Conservation (phyloP, 2,888 invertebrate genomes). For the Lamellibrachia columna region DNA sequence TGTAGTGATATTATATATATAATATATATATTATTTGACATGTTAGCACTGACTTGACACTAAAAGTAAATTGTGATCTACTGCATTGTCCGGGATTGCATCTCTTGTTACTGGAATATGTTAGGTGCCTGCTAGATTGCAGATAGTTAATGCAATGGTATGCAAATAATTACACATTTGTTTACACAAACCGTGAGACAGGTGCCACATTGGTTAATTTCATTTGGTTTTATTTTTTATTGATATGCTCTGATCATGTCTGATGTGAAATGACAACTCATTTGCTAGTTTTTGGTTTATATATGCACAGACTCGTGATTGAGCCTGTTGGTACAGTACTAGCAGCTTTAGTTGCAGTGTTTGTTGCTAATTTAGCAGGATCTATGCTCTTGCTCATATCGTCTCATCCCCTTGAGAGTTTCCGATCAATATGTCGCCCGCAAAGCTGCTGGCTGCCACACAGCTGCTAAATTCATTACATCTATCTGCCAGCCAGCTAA, state of each 20-base stretch:
- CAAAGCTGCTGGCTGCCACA: slow-evolving; percentile 16
- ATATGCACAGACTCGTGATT: not conserved
- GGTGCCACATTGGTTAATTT: not conserved
- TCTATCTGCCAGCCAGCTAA: not conserved
- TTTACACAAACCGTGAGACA: not conserved
- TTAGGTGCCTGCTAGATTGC: not conserved
- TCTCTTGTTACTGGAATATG: not conserved
- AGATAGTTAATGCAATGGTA: not conserved
- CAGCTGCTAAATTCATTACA: slow-evolving; percentile 10
- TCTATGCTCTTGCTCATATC: slow-evolving; percentile 10
- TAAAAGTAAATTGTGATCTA: not conserved
- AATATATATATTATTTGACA: too few species aligned
- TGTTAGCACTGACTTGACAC: too few species aligned
- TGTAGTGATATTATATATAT: not conserved
- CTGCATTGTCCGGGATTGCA: not conserved
- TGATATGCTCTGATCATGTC: not conserved
- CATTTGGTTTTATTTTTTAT: not conserved
- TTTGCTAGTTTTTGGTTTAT: not conserved
- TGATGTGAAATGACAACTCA: not conserved
- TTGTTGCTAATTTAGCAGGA: slow-evolving; percentile 12
- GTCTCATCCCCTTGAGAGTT: not conserved
- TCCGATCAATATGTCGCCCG: slow-evolving; percentile 16
- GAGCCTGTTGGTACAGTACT: not conserved
- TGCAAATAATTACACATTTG: not conserved
- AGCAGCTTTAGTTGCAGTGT: slow-evolving; percentile 2